These are phyloP conservation scores for Rhagologus leucostigma DNA, from an alignment of 2,113 vertebrate species.

Conservation along the genomic window DNA sequence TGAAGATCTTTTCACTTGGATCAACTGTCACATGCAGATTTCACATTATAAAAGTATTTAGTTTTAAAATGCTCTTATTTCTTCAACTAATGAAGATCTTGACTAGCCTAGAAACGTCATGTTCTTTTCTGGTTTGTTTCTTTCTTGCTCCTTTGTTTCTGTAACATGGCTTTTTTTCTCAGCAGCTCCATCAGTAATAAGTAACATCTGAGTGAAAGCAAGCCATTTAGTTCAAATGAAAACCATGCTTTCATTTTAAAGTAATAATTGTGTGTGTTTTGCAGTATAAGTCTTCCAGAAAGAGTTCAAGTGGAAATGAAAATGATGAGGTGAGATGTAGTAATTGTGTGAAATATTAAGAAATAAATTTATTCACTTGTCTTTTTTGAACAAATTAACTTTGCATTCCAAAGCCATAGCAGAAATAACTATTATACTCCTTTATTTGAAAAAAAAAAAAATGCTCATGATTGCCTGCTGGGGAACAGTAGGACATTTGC, in stretches of 20 bases:
- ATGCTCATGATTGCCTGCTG: neutral
- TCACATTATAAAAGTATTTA: neutral
- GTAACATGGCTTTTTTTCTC: neutral
- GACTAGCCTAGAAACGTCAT: neutral
- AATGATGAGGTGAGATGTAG: conserved; percentile 84
- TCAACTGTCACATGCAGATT: neutral
- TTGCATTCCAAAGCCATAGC: neutral
- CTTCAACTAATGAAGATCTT: neutral
- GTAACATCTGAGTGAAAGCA: neutral
- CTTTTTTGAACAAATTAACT: neutral
- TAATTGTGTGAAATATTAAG: neutral
- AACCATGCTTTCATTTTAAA: neutral
- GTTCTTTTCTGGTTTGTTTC: neutral
- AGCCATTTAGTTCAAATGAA: neutral
- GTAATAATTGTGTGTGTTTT: conserved; percentile 65
- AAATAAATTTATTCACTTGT: neutral
- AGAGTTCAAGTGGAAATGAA: conserved; percentile 86
- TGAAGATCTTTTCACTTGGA: neutral
- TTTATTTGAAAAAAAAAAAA: neutral
- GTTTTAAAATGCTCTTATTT: neutral
- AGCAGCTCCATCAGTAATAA: neutral
- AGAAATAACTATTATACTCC: neutral
- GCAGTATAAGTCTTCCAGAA: conserved; percentile 84
- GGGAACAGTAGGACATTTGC: neutral
- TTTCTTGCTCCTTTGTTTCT: neutral